Conservation (phyloP, 2,797 vertebrate species). For the Sternarchorhynchus goeldii region DNA sequence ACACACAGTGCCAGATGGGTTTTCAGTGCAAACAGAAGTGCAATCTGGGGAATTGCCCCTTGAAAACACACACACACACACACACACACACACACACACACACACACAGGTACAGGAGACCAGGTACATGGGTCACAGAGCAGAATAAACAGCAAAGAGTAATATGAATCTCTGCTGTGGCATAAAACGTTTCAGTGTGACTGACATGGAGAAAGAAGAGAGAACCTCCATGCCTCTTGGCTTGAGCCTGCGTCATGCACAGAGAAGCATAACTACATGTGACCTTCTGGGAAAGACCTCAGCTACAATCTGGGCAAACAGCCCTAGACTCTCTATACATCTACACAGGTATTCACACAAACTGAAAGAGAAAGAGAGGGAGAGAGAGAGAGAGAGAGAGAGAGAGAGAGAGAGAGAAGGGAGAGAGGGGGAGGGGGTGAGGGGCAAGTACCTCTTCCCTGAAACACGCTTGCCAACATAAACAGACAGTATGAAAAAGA, state of each 20-base stretch:
- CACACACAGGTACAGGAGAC: constrained; percentile 21
- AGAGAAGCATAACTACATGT: neutral
- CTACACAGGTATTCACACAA: too few species aligned
- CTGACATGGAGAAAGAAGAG: neutral
- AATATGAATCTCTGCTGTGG: neutral
- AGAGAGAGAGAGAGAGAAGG: too few species aligned
- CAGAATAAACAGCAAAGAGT: neutral
- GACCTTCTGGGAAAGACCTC: neutral
- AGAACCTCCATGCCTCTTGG: neutral
- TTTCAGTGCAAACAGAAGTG: constrained; percentile 3
- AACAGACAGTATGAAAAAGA: too few species aligned
- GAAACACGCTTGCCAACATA: too few species aligned
- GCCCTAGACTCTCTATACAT: too few species aligned
- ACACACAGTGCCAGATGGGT: neutral
- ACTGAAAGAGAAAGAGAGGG: constrained; percentile 23
- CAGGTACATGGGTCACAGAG: neutral
- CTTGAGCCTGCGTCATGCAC: neutral
- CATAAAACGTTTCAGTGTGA: neutral
- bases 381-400: neutral
- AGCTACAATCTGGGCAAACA: too few species aligned
- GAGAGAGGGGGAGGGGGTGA: constrained; percentile 46
- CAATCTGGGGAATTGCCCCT: neutral
- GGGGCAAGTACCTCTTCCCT: neutral
- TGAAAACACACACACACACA: neutral
- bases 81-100: neutral